Evolutionary conservation across 2,888 invertebrate species (phyloP), one percentile per base, ranked within the genome.

Genomic region (Conchocele bisecta): DNA sequence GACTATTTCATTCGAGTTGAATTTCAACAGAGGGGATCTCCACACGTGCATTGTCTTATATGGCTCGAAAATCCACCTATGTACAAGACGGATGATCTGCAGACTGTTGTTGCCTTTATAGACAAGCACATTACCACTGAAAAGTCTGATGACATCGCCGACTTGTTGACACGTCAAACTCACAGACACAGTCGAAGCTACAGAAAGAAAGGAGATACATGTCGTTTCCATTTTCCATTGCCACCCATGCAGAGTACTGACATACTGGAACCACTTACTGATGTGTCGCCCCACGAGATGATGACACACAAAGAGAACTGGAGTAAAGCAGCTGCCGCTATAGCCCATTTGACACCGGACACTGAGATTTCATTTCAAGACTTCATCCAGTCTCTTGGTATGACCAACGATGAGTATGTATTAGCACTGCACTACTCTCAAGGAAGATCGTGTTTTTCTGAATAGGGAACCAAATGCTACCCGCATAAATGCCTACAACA

Each of bases 41-140:
- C 79, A 59, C 67, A 76, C 68, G 42, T 73, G 13, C 69, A 76
- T 41, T 54, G 44, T 44, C 33, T 79, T 0, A 2, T 71, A 7
- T 81, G 76, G 81, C 53, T 77, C 15, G 26, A 61, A 56, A 37
- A 73, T 70, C 73, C 71, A 26, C 65, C 70, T 42, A 0, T 22
- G 6, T 22, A 28, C 33, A 37, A 11, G 1, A 24, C 2, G 9
- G 11, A 37, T 17, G 7, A 31, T 20, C 31, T 35, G 33, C 13
- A 13, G n/a, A 51, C 39, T 15, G 35, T 63, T 35, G 41, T 39
- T 26, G 22, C 20, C 5, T 72, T 56, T 41, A 41, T 64, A 35
- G 37, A 31, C 37, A 42, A 35, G 15, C 50, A 53, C 39, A 28
- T 67, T 1, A 53, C 68, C 31, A 56, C 58, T 31, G n/a, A 54